Conservation (phyloP, 2,888 invertebrate species). For the Idaea dimidiata region DNA sequence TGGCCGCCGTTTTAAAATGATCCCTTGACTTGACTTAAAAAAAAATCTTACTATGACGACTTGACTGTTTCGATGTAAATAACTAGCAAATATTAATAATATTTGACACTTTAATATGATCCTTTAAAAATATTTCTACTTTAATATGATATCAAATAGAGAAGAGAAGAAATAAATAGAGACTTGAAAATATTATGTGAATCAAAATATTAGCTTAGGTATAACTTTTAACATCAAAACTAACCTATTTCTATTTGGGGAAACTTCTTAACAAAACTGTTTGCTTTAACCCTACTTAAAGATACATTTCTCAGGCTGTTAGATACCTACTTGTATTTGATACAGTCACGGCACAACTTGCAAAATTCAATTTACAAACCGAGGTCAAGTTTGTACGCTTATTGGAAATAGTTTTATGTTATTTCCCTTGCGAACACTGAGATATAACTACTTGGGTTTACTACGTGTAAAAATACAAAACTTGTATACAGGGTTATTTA, state of each 20-base stretch:
- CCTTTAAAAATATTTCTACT: not conserved
- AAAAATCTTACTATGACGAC: too few relatives aligned
- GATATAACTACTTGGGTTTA: not conserved
- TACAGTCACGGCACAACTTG: not conserved
- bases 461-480: not conserved
- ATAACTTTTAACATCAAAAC: not conserved
- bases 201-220: not conserved
- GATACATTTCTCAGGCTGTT: not conserved
- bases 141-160: too few relatives aligned
- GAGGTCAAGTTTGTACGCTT: not conserved
- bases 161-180: too few relatives aligned
- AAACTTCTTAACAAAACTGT: not conserved
- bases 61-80: too few relatives aligned
- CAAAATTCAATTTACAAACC: not conserved
- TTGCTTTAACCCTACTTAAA: not conserved
- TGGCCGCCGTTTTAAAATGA: too few relatives aligned
- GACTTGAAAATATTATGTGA: not conserved
- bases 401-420: constrained; percentile 1
- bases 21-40: too few relatives aligned
- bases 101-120: too few relatives aligned
- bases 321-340: not conserved
- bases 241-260: not conserved
- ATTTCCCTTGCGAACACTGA: not conserved
- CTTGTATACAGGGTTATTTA: too few relatives aligned
- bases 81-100: too few relatives aligned